phyloP scores from a whole-genome alignment of 2,797 vertebrate species.

The Scomberomorus guttatus region DNA sequence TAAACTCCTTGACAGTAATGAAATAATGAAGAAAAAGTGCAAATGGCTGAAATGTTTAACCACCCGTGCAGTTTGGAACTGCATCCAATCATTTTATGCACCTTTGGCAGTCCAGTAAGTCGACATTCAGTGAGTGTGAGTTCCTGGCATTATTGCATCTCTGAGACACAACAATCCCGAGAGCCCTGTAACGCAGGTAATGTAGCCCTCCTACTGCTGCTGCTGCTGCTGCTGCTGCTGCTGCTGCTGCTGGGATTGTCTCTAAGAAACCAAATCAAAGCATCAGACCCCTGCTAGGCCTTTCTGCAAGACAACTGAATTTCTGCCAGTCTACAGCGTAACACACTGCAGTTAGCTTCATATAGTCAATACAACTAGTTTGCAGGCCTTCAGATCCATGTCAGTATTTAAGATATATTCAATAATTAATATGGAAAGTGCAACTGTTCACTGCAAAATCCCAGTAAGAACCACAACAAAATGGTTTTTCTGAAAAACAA shows the following conservation, averaged over 20 bases:
- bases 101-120: slow-evolving; percentile 4
- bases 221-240: slow-evolving; percentile 26
- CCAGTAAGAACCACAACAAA: too few species aligned
- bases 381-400: background rate
- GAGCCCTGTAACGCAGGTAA: slow-evolving; percentile 57
- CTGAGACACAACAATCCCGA: slow-evolving; percentile 39
- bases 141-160: slow-evolving; percentile 43
- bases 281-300: background rate
- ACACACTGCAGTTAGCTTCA: background rate
- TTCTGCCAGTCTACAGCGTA: background rate
- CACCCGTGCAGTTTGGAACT: slow-evolving; percentile 9
- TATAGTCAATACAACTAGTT: background rate
- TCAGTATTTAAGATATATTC: background rate
- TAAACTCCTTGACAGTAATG: slow-evolving; percentile 7
- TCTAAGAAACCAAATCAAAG: slow-evolving; percentile 54
- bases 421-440: background rate
- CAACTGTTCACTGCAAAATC: too few species aligned
- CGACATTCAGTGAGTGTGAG: slow-evolving; percentile 16
- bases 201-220: slow-evolving; percentile 39
- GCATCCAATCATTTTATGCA: background rate
- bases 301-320: slow-evolving; percentile 28
- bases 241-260: slow-evolving; percentile 41
- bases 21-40: background rate
- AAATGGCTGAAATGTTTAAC: slow-evolving; percentile 28
- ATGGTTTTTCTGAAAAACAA: too few species aligned